These are phyloP conservation scores for Turritopsis dohrnii DNA, from an alignment of 30 jellyfish, hydroid and myxozoan species.

Conservation along the genomic window DNA sequence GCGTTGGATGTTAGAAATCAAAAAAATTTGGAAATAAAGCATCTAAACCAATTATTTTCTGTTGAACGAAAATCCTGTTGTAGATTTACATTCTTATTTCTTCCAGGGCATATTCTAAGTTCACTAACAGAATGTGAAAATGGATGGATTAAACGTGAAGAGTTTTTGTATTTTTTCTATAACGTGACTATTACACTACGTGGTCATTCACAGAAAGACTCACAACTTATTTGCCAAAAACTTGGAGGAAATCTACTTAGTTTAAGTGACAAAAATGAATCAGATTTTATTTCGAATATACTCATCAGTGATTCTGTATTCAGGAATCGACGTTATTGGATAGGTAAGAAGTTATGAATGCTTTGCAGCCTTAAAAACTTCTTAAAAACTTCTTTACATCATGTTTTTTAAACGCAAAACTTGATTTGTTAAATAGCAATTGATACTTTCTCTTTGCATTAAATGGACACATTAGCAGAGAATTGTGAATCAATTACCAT, in stretches of 20 bases:
- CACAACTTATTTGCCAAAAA: constrained; percentile 67
- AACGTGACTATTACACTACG: constrained; percentile 43
- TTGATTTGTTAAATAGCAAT: no score
- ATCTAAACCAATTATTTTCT: no score
- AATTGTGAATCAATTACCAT: not conserved
- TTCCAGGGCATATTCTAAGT: not conserved
- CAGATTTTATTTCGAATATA: constrained; percentile 31
- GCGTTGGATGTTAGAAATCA: no score
- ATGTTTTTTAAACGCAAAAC: no score
- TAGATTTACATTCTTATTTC: no score
- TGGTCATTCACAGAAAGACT: constrained; percentile 73
- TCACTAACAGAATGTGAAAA: constrained; percentile 56
- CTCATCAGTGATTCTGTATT: constrained; percentile 39
- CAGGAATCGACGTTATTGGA: constrained; percentile 69
- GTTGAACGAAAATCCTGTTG: no score
- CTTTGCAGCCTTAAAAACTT: no score
- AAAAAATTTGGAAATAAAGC: no score
- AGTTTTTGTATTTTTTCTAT: constrained; percentile 64
- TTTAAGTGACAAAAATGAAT: constrained; percentile 43
- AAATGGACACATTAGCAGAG: no score
- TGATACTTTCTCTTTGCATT: no score
- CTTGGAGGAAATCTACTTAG: constrained; percentile 80
- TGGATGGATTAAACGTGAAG: constrained; percentile 53
- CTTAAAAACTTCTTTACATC: no score
- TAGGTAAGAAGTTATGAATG: constrained; percentile 56